These are phyloP conservation scores for Cheilosia grossa DNA, from an alignment of 2,888 invertebrate genomes.

Conservation along the genomic window DNA sequence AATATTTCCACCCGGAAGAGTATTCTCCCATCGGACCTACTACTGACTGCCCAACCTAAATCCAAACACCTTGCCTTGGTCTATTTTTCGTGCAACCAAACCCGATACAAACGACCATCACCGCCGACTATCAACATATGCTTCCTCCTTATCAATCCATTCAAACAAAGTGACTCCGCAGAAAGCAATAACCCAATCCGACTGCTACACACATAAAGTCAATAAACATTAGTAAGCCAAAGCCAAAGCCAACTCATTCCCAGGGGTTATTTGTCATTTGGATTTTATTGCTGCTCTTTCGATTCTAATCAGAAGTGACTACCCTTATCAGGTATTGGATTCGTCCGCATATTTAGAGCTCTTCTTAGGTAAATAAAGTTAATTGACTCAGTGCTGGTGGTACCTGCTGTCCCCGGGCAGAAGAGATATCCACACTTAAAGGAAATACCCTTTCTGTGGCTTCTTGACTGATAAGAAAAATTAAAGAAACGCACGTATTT, in stretches of 20 bases:
- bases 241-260: slow-evolving; percentile 42
- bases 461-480: slow-evolving; percentile 50
- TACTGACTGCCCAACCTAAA: neutral
- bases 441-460: slow-evolving; percentile 47
- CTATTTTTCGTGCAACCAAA: neutral
- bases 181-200: slow-evolving; percentile 53
- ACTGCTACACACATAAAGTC: slow-evolving; percentile 41
- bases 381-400: slow-evolving; percentile 53
- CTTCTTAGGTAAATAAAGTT: slow-evolving; percentile 60
- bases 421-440: slow-evolving; percentile 43
- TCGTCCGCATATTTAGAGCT: slow-evolving; percentile 46
- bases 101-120: neutral
- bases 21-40: neutral
- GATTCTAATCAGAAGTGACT: slow-evolving; percentile 64
- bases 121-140: neutral
- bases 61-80: neutral
- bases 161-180: slow-evolving; percentile 57
- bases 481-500: slow-evolving; percentile 55
- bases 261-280: slow-evolving; percentile 67
- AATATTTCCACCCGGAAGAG: too few species aligned
- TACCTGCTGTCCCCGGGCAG: slow-evolving; percentile 40
- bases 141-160: slow-evolving; percentile 39
- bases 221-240: slow-evolving; percentile 43
- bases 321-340: slow-evolving; percentile 52
- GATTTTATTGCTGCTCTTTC: slow-evolving; percentile 62